phyloP scores from a whole-genome alignment of 2,797 vertebrate genomes.

The Diglossa cyanea region DNA sequence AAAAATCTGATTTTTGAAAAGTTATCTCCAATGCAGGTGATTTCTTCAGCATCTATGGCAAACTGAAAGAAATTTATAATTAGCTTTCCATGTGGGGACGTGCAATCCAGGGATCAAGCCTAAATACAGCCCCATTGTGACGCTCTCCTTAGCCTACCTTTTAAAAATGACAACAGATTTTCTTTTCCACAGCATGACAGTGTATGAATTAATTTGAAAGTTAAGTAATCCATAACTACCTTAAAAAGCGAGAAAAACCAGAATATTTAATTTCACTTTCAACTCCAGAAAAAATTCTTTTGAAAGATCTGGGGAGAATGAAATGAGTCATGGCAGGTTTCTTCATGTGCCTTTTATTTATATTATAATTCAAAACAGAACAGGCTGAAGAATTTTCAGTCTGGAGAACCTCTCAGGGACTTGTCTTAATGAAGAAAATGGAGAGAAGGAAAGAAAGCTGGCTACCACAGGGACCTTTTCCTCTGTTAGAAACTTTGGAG shows the following conservation, averaged over 20 bases:
- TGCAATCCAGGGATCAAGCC: neutral
- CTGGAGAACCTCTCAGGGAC: neutral
- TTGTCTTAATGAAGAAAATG: neutral
- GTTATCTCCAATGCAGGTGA: neutral
- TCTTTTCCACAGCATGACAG: neutral
- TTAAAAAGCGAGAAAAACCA: neutral
- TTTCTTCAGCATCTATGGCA: neutral
- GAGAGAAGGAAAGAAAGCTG: neutral
- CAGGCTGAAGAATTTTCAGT: neutral
- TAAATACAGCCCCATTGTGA: neutral
- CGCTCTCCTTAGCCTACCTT: neutral
- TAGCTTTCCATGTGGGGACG: neutral
- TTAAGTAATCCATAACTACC: neutral
- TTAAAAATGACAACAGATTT: neutral
- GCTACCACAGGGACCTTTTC: neutral
- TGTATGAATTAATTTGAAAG: neutral
- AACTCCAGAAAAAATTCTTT: neutral
- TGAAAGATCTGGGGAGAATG: neutral
- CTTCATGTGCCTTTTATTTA: neutral
- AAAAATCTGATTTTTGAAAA: neutral
- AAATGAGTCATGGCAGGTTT: neutral
- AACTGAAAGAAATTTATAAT: neutral
- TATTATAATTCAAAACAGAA: neutral
- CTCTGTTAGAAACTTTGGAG: neutral
- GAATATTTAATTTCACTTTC: neutral